Conservation (phyloP, 2,888 invertebrate genomes). For the Orthosia gothica region DNA sequence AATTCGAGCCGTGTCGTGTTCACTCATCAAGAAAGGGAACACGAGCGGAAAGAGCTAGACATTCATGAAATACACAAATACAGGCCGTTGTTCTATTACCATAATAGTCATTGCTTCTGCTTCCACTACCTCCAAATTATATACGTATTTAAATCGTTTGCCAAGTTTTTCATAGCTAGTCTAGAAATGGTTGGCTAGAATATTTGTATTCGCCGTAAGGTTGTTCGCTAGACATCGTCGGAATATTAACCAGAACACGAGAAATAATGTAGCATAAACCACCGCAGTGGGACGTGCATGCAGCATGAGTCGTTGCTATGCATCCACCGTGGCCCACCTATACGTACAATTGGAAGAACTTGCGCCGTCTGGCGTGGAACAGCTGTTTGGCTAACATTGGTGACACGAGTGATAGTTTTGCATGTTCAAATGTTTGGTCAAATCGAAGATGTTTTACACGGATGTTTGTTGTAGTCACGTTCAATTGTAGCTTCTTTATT, state of each 20-base stretch:
- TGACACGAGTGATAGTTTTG: not conserved
- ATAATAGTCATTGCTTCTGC: slow-evolving; percentile 34
- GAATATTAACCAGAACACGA: slow-evolving; percentile 86
- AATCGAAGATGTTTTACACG: not conserved
- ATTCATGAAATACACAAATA: slow-evolving; percentile 20
- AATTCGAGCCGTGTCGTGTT: not conserved
- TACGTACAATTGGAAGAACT: slow-evolving; percentile 52
- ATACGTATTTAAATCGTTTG: slow-evolving; percentile 70
- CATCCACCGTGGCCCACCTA: slow-evolving; percentile 61
- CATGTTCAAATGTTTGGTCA: slow-evolving; percentile 21
- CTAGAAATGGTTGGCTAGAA: slow-evolving; percentile 70
- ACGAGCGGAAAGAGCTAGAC: slow-evolving; percentile 26
- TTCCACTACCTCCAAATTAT: slow-evolving; percentile 44
- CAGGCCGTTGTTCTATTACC: slow-evolving; percentile 27
- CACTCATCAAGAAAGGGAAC: slow-evolving; percentile 5
- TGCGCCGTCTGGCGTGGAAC: slow-evolving; percentile 22
- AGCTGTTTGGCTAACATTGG: slow-evolving; percentile 39
- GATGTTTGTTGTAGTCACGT: slow-evolving; percentile 1
- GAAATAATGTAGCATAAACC: slow-evolving; percentile 88
- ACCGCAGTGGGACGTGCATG: slow-evolving; percentile 85
- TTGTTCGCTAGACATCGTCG: slow-evolving; percentile 77
- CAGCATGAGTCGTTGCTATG: slow-evolving; percentile 75
- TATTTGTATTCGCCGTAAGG: slow-evolving; percentile 85
- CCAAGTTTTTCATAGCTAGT: slow-evolving; percentile 82
- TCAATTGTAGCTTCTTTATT: not conserved